phyloP scores from a whole-genome alignment of 2,797 vertebrate species.

The Lutjanus campechanus region DNA sequence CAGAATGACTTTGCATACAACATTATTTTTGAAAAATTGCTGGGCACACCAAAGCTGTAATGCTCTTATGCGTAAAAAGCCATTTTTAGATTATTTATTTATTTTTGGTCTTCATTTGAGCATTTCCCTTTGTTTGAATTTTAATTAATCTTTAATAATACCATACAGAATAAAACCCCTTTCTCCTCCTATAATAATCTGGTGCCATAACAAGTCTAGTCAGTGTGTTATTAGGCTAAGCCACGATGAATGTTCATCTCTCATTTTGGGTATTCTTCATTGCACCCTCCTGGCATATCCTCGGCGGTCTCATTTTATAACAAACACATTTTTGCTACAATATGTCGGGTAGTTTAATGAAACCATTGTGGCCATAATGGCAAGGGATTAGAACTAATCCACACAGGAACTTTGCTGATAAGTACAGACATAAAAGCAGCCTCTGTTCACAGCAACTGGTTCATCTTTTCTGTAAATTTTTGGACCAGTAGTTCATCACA shows the following conservation, averaged over 20 bases:
- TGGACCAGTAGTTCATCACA: constrained; percentile 56
- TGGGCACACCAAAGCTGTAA: constrained; percentile 42
- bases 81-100: constrained; percentile 41
- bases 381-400: constrained; percentile 78
- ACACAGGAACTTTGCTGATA: constrained; percentile 78
- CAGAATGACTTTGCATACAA: constrained; percentile 24
- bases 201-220: constrained; percentile 56
- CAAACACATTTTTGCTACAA: constrained; percentile 73
- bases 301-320: constrained; percentile 68
- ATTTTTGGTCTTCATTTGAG: constrained; percentile 55
- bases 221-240: constrained; percentile 70
- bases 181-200: constrained; percentile 63
- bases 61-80: constrained; percentile 6
- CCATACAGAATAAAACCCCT: constrained; percentile 52
- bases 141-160: constrained; percentile 74
- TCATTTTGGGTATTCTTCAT: constrained; percentile 67
- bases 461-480: constrained; percentile 62
- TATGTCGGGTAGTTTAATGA: constrained; percentile 78
- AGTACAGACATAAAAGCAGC: constrained; percentile 73
- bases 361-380: constrained; percentile 73
- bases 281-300: constrained; percentile 63
- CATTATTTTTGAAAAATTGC: constrained; percentile 26
- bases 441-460: constrained; percentile 25
- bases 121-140: constrained; percentile 59
- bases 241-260: constrained; percentile 56